These are phyloP conservation scores for Trichonephila clavata DNA, from an alignment of 1,140 invertebrate genomes.

Conservation along the genomic window DNA sequence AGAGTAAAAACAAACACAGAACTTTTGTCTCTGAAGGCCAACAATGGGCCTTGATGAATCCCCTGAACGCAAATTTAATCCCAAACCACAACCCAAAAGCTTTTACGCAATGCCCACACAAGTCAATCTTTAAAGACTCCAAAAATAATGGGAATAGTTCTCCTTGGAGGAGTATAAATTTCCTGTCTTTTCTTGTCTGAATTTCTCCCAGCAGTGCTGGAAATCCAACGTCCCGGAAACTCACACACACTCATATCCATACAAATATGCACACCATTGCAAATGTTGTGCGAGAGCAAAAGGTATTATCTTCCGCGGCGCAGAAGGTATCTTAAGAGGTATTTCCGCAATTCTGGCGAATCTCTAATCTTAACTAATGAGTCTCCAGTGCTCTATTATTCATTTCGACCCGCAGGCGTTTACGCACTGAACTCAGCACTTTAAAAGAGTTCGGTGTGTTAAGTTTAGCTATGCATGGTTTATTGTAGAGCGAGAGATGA, in stretches of 20 bases:
- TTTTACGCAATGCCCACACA: neutral
- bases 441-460: slow-evolving; percentile 26
- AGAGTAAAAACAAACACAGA: neutral
- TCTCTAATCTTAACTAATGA: slow-evolving; percentile 55
- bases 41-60: neutral
- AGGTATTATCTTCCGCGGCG: slow-evolving; percentile 28
- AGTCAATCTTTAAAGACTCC: neutral
- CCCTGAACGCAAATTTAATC: neutral
- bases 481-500: neutral
- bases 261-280: slow-evolving; percentile 8
- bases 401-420: neutral
- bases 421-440: slow-evolving; percentile 4
- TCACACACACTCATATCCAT: neutral
- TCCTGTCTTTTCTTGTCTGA: neutral
- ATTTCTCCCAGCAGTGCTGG: neutral
- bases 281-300: neutral
- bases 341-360: slow-evolving; percentile 29
- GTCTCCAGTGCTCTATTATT: slow-evolving; percentile 23
- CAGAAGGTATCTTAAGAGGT: slow-evolving; percentile 46
- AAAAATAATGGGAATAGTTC: neutral
- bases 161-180: slow-evolving; percentile 27
- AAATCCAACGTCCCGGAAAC: slow-evolving; percentile 5
- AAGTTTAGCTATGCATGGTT: slow-evolving; percentile 29
- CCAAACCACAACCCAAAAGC: slow-evolving; percentile 29
- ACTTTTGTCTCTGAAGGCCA: neutral